A percentile compares a stretch with the other conserved stretches of the same genome.
Conservation (phyloP, 2,797 vertebrate genomes). For the Microcaecilia unicolor region DNA sequence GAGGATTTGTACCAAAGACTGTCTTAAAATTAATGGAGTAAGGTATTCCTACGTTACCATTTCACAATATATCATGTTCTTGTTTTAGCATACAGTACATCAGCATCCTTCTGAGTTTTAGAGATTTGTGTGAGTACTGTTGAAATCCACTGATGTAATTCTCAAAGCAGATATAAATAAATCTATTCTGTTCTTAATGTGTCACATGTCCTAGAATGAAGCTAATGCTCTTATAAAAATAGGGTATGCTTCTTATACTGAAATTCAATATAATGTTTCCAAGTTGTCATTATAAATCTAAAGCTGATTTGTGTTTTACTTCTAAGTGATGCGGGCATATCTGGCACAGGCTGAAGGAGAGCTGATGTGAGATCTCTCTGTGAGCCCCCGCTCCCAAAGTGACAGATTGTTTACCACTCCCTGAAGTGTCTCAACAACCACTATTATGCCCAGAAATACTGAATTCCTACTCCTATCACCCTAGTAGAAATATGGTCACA, state of each 20-base stretch:
- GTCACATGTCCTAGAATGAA: not conserved
- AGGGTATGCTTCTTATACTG: not conserved
- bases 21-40: not conserved
- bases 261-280: not conserved
- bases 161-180: not conserved
- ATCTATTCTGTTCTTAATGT: not conserved
- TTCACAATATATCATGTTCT: not conserved
- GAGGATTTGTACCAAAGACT: not conserved
- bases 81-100: not conserved
- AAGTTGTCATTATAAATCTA: not conserved
- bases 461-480: too few species aligned
- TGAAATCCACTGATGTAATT: not conserved
- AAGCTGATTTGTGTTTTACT: too few species aligned
- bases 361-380: too few species aligned
- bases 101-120: not conserved
- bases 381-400: too few species aligned
- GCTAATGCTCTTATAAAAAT: not conserved
- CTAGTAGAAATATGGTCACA: too few species aligned
- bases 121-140: not conserved
- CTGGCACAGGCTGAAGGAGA: too few species aligned
- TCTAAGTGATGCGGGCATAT: too few species aligned
- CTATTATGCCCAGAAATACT: too few species aligned
- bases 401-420: too few species aligned
- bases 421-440: too few species aligned
- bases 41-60: not conserved